Evolutionary conservation across 2,888 invertebrate genomes (phyloP), one percentile per base, ranked within the genome.

Genomic region (Ethmia dodecea): DNA sequence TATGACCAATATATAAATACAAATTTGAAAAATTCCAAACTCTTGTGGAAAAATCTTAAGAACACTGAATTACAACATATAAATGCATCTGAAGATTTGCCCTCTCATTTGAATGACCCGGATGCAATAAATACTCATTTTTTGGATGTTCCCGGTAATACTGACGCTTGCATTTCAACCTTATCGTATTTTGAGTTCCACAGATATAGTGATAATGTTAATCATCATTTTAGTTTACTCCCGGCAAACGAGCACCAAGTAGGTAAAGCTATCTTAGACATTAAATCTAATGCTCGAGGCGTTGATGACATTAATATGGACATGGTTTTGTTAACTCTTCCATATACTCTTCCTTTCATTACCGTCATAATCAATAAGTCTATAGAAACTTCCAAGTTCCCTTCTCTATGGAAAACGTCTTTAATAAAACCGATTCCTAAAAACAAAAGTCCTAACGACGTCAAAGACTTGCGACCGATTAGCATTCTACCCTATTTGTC

Each of bases 401-500:
- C 54, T 11, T 34, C 33, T 1, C 11, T 16, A 4, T 55, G 56
- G 52, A 57, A 57, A 31, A 29, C 10, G 2, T 48, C 54, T 2
- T 4, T 45, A 4, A 37, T 59, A 5, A 26, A 13, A 9, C 55
- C 54, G 0, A 29, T 60, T 2, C 49, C 49, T 1, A 60, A 60
- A 32, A 38, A 30, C 11, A 22, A 28, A 15, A 35, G 32, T 11
- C 45, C 50, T 1, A 25, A 11, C 0, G 32, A 14, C 1, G 30
- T 38, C 9, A 41, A 31, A 3, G 48, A 59, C 13, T 36, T 47
- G 4, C 24, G 55, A 5, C 52, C 57, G 1, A 52, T 59, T 5
- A 43, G 27, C 16, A 32, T 37, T 16, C 12, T 37, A 10, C 32
- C 37, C 10, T 31, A 20, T 22, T 12, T 37, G 32, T 37, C 31